Percentiles rank a stretch among this genome's conserved stretches.
phyloP scores from a whole-genome alignment of 2,888 invertebrate species.

The Leuctra nigra region DNA sequence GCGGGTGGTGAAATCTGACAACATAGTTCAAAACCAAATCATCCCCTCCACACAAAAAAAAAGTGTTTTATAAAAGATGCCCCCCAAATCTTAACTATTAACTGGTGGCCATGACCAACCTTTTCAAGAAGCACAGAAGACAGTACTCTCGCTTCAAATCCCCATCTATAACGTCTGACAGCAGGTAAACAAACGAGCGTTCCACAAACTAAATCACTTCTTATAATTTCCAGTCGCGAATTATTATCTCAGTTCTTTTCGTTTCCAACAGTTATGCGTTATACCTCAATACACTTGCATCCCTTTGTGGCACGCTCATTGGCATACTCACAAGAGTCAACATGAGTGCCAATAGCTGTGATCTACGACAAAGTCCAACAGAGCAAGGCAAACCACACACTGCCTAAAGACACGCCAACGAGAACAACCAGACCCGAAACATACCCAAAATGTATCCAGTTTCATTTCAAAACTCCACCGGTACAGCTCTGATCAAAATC shows the following conservation, averaged over 20 bases:
- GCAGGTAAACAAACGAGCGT: slow-evolving; percentile 2
- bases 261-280: no score
- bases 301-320: no score
- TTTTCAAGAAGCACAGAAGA: not conserved
- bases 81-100: not conserved
- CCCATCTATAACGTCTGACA: not conserved
- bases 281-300: no score
- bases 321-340: no score
- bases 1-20: slow-evolving; percentile 8
- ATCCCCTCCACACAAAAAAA: not conserved
- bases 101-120: not conserved
- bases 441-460: not conserved
- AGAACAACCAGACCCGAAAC: no score
- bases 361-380: no score
- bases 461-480: not conserved
- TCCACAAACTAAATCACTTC: no score
- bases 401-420: no score
- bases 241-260: no score
- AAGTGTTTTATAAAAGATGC: not conserved
- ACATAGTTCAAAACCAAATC: not conserved
- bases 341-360: no score
- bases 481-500: not conserved
- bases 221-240: no score
- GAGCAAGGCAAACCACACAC: no score
- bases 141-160: not conserved